These are phyloP conservation scores for Griposia aprilina DNA, from an alignment of 2,888 invertebrate genomes.

Conservation along the genomic window DNA sequence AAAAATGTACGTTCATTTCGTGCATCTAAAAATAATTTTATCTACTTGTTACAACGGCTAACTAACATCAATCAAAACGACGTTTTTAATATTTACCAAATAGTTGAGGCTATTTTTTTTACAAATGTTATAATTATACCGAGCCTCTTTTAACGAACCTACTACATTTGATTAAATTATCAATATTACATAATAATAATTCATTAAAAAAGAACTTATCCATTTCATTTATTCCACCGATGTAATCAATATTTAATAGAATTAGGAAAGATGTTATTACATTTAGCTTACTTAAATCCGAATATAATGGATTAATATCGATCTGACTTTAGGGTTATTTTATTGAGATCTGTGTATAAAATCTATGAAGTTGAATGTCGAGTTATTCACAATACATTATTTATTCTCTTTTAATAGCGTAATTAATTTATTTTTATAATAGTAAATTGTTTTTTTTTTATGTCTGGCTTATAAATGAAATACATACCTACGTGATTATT, in stretches of 20 bases:
- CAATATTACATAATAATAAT: too few relatives aligned
- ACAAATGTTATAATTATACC: not conserved
- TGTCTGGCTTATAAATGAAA: not conserved
- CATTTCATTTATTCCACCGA: constrained; percentile 51
- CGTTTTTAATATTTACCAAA: not conserved
- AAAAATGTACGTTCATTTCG: not conserved
- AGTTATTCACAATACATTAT: not conserved
- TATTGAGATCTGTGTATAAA: not conserved
- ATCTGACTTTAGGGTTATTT: not conserved
- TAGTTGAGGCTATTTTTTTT: not conserved
- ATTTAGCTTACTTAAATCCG: not conserved
- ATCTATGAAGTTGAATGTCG: not conserved
- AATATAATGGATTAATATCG: not conserved
- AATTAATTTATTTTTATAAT: not conserved
- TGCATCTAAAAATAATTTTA: not conserved
- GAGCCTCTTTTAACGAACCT: not conserved
- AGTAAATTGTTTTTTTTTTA: not conserved
- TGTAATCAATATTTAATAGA: constrained; percentile 46
- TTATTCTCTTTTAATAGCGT: not conserved
- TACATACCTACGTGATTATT: not conserved
- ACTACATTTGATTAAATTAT: not conserved
- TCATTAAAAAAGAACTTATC: too few relatives aligned
- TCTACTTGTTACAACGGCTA: not conserved
- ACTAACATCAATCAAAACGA: not conserved
- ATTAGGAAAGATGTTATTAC: constrained; percentile 17